Evolutionary conservation across 1,140 invertebrate genomes (phyloP).

Genomic region (Armadillidium nasatum): DNA sequence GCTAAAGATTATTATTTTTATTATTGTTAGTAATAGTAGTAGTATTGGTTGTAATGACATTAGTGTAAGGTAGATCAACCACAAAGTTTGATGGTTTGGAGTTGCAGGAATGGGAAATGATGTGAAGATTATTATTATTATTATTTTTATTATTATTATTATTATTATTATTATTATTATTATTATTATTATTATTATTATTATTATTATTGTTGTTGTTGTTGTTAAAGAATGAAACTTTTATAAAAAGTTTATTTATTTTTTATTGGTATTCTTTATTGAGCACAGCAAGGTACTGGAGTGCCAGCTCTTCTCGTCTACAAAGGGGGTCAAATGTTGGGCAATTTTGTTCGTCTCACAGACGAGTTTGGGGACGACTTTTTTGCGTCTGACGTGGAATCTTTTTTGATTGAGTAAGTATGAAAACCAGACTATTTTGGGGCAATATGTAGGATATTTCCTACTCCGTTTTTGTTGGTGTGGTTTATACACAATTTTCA

Average conservation of each 20-base stretch:
- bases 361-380: conserved; percentile 88
- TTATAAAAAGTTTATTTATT: neutral
- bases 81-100: too few relatives aligned
- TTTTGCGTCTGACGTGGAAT: conserved; percentile 81
- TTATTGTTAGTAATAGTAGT: too few relatives aligned
- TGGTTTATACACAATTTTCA: too few relatives aligned
- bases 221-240: conserved; percentile 16
- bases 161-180: conserved; percentile 11
- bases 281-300: conserved; percentile 63
- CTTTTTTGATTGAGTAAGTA: conserved; percentile 71
- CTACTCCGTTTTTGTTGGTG: too few relatives aligned
- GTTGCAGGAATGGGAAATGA: too few relatives aligned
- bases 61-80: too few relatives aligned
- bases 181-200: conserved; percentile 19
- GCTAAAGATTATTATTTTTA: too few relatives aligned
- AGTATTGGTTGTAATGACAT: too few relatives aligned
- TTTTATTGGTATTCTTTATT: conserved; percentile 34
- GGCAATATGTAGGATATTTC: neutral
- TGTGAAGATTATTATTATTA: too few relatives aligned
- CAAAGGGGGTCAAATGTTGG: conserved; percentile 81
- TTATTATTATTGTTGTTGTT: conserved; percentile 26
- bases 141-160: conserved; percentile 16
- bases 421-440: too few relatives aligned
- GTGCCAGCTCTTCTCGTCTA: conserved; percentile 89
- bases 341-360: conserved; percentile 83